Base-by-base conservation (phyloP, 2,797 vertebrate genomes). In the Furcifer pardalis region DNA sequence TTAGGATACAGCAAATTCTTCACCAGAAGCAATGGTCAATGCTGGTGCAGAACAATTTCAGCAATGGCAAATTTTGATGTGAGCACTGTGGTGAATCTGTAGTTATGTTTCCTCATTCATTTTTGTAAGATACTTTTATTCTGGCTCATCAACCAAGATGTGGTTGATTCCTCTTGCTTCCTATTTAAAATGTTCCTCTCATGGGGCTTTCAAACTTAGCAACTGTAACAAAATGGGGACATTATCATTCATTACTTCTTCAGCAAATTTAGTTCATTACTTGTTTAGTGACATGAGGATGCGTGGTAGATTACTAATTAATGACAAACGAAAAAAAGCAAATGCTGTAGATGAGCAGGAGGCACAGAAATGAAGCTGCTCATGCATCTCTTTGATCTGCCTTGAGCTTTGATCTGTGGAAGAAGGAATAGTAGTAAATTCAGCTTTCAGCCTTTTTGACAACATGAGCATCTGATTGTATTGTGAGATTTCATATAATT, bases 281-380 rank as follows among this genome's bases (percentile, higher is more conserved):
- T 83, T 83, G 60, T 75, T 52, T 49, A 79, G 82, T 76, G 17
- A 75, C 56, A 46, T 82, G 82, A 79, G 46, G 49, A 0, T 27
- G 59, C 69, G 82, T 78, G 19, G 75, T 49, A 74, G 21, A 10
- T 73, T 84, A 77, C 5, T 86, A 40, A 25, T 44, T 76, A 59
- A n/a, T 65, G 74, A 12, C 81, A 79, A 80, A 87, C 81, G 30
- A 73, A 42, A 59, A 65, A 84, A 81, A 46, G 46, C 21, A 87
- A 25, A 5, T 12, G 62, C 52, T 82, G 9, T 76, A 71, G 27
- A 25, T 44, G 17, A 49, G 77, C 85, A 59, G 21, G 37, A 9
- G 52, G 21, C n/a, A 9, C 42, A 79, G 81, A 75, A 74, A 79
- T 78, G 40, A 40, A 80, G 42, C 40, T 60, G n/a, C 35, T 42